Conservation (phyloP, 53 echinoderm and acorn worm genomes). For the Echinarachnius parma region DNA sequence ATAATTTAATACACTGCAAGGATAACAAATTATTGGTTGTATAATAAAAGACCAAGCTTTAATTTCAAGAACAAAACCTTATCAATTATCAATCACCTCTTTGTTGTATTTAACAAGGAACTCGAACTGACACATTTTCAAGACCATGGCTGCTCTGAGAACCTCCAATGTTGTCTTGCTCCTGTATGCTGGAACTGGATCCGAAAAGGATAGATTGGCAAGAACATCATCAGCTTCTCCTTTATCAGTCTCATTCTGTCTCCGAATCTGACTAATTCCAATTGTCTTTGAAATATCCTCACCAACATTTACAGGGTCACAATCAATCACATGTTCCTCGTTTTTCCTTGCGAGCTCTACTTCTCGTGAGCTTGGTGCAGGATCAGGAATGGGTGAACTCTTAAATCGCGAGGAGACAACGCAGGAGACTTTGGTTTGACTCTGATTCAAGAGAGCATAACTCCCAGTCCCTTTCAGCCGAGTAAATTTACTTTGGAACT, state of each 20-base stretch:
- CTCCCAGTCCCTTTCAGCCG: too few species aligned
- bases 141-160: slow-evolving; percentile 63
- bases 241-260: too few species aligned
- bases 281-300: not conserved
- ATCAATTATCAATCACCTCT: slow-evolving; percentile 49
- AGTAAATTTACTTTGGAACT: too few species aligned
- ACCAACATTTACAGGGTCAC: too few species aligned
- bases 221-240: too few species aligned
- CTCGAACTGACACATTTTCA: slow-evolving; percentile 81
- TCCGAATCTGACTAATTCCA: too few species aligned
- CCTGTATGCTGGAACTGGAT: slow-evolving; percentile 63
- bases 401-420: not conserved
- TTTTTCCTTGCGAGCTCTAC: too few species aligned
- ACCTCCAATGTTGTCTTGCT: slow-evolving; percentile 80
- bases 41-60: not conserved
- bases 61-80: not conserved
- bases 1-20: not conserved
- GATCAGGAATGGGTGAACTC: not conserved
- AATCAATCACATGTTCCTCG: too few species aligned
- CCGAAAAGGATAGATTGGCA: slow-evolving; percentile 61
- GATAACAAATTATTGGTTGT: not conserved
- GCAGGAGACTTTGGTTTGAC: not conserved
- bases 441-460: too few species aligned
- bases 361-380: too few species aligned
- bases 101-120: slow-evolving; percentile 75